phyloP scores from a whole-genome alignment of 1,140 invertebrate species.

The Trachelipus rathkii region DNA sequence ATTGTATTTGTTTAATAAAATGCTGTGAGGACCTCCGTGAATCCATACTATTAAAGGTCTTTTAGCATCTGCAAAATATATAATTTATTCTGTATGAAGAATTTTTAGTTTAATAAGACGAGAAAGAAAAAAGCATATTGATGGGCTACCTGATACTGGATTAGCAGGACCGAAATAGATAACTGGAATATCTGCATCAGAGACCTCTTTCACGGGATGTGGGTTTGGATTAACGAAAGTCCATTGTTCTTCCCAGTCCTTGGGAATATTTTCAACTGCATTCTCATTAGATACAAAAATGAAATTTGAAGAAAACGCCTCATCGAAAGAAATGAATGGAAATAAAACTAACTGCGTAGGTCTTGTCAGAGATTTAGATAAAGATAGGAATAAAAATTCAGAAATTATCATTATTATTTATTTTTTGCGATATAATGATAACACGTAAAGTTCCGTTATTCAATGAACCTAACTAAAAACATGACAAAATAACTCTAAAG shows the following conservation, averaged over 20 bases:
- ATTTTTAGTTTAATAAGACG: too few species aligned
- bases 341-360: neutral
- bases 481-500: too few species aligned
- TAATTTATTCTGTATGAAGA: too few species aligned
- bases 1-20: slow-evolving; percentile 59
- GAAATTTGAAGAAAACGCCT: neutral
- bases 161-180: too few species aligned
- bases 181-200: neutral
- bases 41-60: slow-evolving; percentile 59
- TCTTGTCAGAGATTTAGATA: too few species aligned
- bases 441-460: too few species aligned
- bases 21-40: slow-evolving; percentile 78
- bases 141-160: too few species aligned
- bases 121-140: too few species aligned
- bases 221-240: neutral
- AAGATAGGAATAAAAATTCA: too few species aligned
- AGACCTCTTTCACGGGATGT: neutral
- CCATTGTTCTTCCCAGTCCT: neutral
- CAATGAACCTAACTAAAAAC: too few species aligned
- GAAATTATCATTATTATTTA: too few species aligned
- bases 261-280: neutral
- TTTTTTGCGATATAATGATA: too few species aligned
- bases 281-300: neutral
- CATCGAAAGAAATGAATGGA: neutral
- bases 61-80: neutral